phyloP scores from a whole-genome alignment of 2,888 invertebrate genomes.

The Melolontha melolontha region DNA sequence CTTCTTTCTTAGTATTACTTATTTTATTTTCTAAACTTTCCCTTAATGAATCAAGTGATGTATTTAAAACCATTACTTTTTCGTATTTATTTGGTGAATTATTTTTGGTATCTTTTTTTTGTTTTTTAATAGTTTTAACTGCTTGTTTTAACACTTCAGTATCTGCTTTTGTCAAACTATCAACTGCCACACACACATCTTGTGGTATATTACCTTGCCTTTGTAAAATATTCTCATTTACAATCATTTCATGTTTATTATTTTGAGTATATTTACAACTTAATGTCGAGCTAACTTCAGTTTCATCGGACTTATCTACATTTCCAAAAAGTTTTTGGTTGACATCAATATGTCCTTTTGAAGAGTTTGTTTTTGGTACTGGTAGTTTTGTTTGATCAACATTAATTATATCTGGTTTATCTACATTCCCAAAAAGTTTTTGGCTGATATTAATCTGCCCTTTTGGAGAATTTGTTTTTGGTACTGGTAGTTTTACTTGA shows the following conservation, averaged over 20 bases:
- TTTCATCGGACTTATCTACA: no score
- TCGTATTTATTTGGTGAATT: not conserved
- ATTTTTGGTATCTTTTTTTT: conserved; percentile 48
- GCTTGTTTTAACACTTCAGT: not conserved
- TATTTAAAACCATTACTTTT: conserved; percentile 60
- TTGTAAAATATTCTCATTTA: no score
- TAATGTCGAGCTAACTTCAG: no score
- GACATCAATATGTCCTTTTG: not conserved
- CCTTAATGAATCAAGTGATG: conserved; percentile 66
- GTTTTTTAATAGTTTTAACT: conserved; percentile 66
- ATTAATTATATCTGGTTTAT: no score
- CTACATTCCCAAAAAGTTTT: not conserved
- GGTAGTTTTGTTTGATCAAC: no score
- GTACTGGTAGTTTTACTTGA: not conserved
- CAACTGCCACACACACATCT: not conserved
- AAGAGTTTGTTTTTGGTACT: not conserved
- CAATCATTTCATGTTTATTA: no score
- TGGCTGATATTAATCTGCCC: not conserved
- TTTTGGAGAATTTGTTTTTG: not conserved
- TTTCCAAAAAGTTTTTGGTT: not conserved
- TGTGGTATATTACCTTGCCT: not conserved
- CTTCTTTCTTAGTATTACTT: conserved; percentile 32
- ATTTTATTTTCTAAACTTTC: conserved; percentile 42
- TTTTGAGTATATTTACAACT: no score
- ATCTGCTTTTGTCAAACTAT: not conserved